phyloP scores from a whole-genome alignment of 2,797 vertebrate species.

The Alouatta caraya region DNA sequence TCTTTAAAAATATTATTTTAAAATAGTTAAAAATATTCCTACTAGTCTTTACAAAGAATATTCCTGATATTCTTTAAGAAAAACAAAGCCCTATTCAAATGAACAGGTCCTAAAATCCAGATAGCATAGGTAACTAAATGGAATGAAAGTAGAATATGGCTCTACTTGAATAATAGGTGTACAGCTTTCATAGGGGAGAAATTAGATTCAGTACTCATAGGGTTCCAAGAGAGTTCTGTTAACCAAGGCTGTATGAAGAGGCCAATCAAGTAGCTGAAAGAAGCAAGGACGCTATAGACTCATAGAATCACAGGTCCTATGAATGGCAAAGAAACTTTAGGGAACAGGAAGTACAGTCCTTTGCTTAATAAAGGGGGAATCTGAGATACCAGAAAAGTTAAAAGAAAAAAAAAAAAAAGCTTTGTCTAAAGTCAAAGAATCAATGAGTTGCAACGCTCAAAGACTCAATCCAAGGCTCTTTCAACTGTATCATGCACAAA shows the following conservation, averaged over 20 bases:
- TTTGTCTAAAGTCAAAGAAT: background rate
- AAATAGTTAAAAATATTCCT: background rate
- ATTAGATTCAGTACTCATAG: background rate
- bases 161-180: background rate
- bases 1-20: background rate
- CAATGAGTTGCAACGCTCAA: background rate
- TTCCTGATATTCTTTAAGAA: background rate
- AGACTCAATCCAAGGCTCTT: constrained; percentile 13
- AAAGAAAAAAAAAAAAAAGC: background rate
- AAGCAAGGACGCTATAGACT: background rate
- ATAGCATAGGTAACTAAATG: background rate
- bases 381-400: background rate
- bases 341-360: background rate
- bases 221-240: background rate
- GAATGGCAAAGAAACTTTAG: background rate
- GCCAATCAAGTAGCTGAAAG: background rate
- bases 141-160: background rate
- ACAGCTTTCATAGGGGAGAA: background rate
- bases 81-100: background rate
- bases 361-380: background rate
- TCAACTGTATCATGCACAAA: background rate
- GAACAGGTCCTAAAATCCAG: background rate
- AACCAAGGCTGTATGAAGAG: background rate
- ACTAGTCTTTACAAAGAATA: background rate
- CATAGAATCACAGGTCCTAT: background rate